Evolutionary conservation across 2,888 invertebrate species (phyloP), one percentile per base, ranked within the genome.

Genomic region (Branchellion lobata): DNA sequence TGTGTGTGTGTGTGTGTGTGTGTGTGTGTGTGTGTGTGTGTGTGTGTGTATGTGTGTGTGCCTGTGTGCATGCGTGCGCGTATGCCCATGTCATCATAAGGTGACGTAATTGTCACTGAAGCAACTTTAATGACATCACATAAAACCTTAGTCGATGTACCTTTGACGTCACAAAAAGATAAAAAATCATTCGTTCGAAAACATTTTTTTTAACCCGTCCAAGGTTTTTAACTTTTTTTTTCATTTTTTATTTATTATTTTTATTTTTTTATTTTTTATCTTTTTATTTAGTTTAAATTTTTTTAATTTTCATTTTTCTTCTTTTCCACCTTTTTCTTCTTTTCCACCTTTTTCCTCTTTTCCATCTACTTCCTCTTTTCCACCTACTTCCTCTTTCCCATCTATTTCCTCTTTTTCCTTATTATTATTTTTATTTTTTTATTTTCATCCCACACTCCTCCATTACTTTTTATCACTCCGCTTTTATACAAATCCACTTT

Each of bases 41-140:
- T 18, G 61, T 8, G 61, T 57, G 61, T 57, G 61, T 57, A 3
- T 57, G 61, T 57, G 61, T 57, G 61, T 57, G 61, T 57, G 61
- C 21, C 11, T 57, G 61, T 57, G 61, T n/a, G 61, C 21, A n/a
- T 57, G 61, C 21, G 8, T 57, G 61, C 8, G n/a, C 21, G 61
- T 24, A 24, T 57, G 47, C 18, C 11, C 11, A 14, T 8, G 24
- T 57, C 21, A 57, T 18, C 5, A 57, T 57, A 14, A 57, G 5
- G n/a, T 57, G 3, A 18, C 3, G n/a, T n/a, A n/a, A n/a, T 5
- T 57, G 5, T 57, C 14, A 18, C 8, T 57, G 21, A 18, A 57
- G 3, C 5, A 57, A 57, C 5, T 5, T 57, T 5, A 5, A 57
- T 47, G 18, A 8, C n/a, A n/a, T n/a, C n/a, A n/a, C n/a, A n/a